Evolutionary conservation across 2,113 vertebrate genomes (phyloP), one percentile per base, ranked within the genome.

Genomic region (Urocitellus parryii): DNA sequence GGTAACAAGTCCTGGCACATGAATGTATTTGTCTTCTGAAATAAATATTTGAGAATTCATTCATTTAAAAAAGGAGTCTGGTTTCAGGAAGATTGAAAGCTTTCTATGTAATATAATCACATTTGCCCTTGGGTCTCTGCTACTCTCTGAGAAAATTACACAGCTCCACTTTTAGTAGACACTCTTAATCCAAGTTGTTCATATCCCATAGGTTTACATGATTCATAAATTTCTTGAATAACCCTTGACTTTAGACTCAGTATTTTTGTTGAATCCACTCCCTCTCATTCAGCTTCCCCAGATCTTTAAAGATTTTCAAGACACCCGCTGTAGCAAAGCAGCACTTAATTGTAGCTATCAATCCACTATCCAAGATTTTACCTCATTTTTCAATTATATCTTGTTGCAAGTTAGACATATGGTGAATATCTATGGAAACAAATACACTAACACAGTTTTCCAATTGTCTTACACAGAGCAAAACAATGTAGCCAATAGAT

Each of bases 391-490:
- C 63, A 89, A 78, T 73, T 29, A 22, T 37, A 11, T 67, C 51
- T 45, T 72, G 8, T 53, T 80, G 12, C 72, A 61, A 34, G 86
- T 91, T 53, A 82, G 76, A 61, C 82, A 79, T 6, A 73, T 53
- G 51, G 16, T 82, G 56, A 95, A 24, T 83, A 24, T 73, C 85
- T 74, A 74, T 76, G 37, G 58, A 92, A 97, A 42, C 13, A 78
- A 63, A 7, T 63, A 67, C 1, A 45, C 34, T 61, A 29, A 13
- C 5, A 34, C 29, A 87, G 74, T 79, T 88, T 27, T 11, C 27
- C 82, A 27, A 63, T 48, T 27, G 13, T 61, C 39, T 72, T 14
- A 68, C 14, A 63, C 34, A 45, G 29, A 53, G 18, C 14, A 48
- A 93, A 85, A 56, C 53, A 51, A 77, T 32, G 7, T 27, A 8